A percentile compares a stretch with the other conserved stretches of the same genome.
Conservation (phyloP, 2,888 invertebrate genomes). For the Bhutanitis thaidina region DNA sequence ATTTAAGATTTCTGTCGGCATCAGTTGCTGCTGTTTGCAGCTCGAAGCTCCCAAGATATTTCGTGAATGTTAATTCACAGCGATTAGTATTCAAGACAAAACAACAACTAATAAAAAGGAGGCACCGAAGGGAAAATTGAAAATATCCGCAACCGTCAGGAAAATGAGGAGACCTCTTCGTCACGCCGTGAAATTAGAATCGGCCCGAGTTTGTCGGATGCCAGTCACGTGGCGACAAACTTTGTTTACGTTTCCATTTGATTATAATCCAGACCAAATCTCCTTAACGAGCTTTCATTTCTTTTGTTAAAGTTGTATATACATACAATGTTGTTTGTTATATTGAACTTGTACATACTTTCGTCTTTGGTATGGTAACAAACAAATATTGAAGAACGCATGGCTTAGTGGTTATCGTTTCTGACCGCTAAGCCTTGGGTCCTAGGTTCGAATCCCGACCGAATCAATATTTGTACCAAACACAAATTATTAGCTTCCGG, state of each 20-base stretch:
- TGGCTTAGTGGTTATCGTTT: no score
- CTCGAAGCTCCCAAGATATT: slow-evolving; percentile 33
- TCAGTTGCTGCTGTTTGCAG: no score
- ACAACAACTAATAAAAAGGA: slow-evolving; percentile 77
- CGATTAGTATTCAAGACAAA: slow-evolving; percentile 74
- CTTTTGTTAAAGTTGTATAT: slow-evolving; percentile 37
- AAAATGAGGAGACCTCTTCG: slow-evolving; percentile 69
- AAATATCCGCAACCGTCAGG: slow-evolving; percentile 76
- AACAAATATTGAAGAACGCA: no score
- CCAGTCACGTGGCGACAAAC: slow-evolving; percentile 60
- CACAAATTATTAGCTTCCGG: no score
- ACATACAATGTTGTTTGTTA: neutral
- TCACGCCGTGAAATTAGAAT: slow-evolving; percentile 72
- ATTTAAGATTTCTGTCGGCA: no score
- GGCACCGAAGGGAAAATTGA: slow-evolving; percentile 73
- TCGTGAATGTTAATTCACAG: slow-evolving; percentile 61
- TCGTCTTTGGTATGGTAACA: no score
- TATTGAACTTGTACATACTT: neutral
- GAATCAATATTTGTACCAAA: no score
- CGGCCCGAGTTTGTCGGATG: slow-evolving; percentile 51
- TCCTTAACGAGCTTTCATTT: slow-evolving; percentile 42
- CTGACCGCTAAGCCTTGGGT: no score
- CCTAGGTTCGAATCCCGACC: no score
- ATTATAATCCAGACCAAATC: slow-evolving; percentile 58
- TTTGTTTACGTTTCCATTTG: slow-evolving; percentile 72